Conservation (phyloP, 2,113 vertebrate genomes). For the Gadus chalcogrammus region DNA sequence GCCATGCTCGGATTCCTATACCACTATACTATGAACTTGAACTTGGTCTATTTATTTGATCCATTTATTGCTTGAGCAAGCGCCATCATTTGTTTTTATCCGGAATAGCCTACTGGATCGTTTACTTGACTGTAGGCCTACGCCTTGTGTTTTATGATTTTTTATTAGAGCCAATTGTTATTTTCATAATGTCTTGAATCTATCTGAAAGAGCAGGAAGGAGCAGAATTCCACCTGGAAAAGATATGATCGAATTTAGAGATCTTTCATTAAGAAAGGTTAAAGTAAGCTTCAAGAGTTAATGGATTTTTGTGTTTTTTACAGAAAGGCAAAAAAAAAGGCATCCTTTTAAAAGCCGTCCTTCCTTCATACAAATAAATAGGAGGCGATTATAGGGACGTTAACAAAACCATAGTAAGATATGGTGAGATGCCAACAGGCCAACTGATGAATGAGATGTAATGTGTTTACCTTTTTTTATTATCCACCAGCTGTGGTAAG, state of each 20-base stretch:
- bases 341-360: too few species aligned
- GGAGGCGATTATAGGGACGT: too few species aligned
- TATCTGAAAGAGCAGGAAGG: neutral
- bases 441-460: too few species aligned
- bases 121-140: constrained; percentile 4
- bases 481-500: too few species aligned
- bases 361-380: too few species aligned
- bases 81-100: constrained; percentile 21
- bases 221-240: neutral
- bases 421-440: too few species aligned
- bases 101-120: constrained; percentile 21
- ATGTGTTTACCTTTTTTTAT: too few species aligned
- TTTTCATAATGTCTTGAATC: neutral
- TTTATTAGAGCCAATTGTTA: neutral
- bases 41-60: constrained; percentile 74
- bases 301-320: too few species aligned
- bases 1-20: constrained; percentile 72
- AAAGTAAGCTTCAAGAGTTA: neutral
- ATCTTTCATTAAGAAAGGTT: constrained; percentile 1
- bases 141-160: neutral
- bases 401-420: too few species aligned
- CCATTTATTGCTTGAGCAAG: constrained; percentile 33
- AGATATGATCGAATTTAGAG: neutral
- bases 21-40: constrained; percentile 75
- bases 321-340: too few species aligned